Evolutionary conservation across 2,888 invertebrate genomes (phyloP).

Genomic region (Lasioglossum zephyrum): DNA sequence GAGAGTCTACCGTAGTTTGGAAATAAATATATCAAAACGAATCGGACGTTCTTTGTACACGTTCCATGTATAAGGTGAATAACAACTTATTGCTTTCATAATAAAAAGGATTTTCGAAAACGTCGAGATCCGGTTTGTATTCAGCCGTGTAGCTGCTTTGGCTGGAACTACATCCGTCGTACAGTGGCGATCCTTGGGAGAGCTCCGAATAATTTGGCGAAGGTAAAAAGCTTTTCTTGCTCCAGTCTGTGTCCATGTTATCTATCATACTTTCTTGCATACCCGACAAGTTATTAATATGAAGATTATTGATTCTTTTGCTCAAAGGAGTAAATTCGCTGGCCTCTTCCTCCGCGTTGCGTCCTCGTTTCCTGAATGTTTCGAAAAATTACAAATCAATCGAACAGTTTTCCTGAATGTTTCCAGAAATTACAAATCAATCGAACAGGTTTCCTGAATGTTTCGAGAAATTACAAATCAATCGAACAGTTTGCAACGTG

Average conservation of each 20-base stretch:
- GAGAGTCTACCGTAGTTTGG: slow-evolving; percentile 24
- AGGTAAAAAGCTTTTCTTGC: slow-evolving; percentile 75
- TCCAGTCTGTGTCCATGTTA: slow-evolving; percentile 79
- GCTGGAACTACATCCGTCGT: slow-evolving; percentile 79
- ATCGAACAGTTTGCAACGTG: neutral
- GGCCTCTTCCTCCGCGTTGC: slow-evolving; percentile 89
- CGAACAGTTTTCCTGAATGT: no score
- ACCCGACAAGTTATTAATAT: slow-evolving; percentile 87
- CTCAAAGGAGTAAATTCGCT: slow-evolving; percentile 94
- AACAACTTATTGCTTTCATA: slow-evolving; percentile 94
- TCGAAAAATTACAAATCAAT: no score
- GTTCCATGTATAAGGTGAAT: slow-evolving; percentile 93
- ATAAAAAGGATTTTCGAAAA: slow-evolving; percentile 93
- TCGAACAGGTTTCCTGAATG: slow-evolving; percentile 86
- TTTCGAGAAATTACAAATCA: slow-evolving; percentile 34
- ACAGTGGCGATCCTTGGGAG: slow-evolving; percentile 79
- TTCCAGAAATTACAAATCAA: no score
- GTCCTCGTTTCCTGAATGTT: slow-evolving; percentile 89
- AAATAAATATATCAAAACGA: slow-evolving; percentile 65
- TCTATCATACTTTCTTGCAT: slow-evolving; percentile 73
- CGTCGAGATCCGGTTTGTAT: slow-evolving; percentile 92
- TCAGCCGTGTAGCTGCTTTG: slow-evolving; percentile 78
- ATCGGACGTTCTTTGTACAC: slow-evolving; percentile 87
- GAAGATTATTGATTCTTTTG: slow-evolving; percentile 95
- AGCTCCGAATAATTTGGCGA: slow-evolving; percentile 81